Percentiles rank a stretch among this genome's conserved stretches.
These are phyloP conservation scores for Momotus momota DNA, from an alignment of 2,797 vertebrate genomes.

Conservation along the genomic window DNA sequence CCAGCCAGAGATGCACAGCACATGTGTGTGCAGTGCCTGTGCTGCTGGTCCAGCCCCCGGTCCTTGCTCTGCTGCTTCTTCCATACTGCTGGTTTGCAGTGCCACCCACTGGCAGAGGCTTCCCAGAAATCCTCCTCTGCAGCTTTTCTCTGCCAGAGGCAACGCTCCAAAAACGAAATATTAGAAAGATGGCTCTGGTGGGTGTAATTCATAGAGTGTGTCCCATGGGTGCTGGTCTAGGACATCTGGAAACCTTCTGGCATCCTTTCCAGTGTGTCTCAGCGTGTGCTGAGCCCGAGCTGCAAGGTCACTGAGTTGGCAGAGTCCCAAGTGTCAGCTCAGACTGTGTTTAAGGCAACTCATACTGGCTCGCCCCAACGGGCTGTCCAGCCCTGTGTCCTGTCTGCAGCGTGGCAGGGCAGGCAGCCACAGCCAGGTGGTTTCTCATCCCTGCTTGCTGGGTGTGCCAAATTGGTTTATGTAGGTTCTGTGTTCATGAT, in stretches of 20 bases:
- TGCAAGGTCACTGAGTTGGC: not conserved
- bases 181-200: not conserved
- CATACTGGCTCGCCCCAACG: not conserved
- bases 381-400: accelerated
- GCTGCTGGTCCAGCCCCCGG: not conserved
- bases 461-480: not conserved
- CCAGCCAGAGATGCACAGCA: not conserved
- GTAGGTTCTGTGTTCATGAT: not conserved
- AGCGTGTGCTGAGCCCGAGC: not conserved
- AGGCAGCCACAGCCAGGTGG: not conserved
- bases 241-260: not conserved
- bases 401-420: not conserved
- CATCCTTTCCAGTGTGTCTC: not conserved
- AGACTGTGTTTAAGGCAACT: not conserved
- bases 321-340: not conserved
- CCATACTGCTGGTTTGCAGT: slow-evolving; percentile 31
- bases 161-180: not conserved
- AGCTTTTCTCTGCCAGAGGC: not conserved
- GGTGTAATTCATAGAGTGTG: not conserved
- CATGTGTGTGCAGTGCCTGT: not conserved
- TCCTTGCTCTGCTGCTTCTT: not conserved
- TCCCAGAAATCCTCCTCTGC: not conserved
- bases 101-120: slow-evolving; percentile 54
- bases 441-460: not conserved
- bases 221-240: not conserved